phyloP scores from a whole-genome alignment of 2,888 invertebrate species.

The Harpagoxenus sublaevis region DNA sequence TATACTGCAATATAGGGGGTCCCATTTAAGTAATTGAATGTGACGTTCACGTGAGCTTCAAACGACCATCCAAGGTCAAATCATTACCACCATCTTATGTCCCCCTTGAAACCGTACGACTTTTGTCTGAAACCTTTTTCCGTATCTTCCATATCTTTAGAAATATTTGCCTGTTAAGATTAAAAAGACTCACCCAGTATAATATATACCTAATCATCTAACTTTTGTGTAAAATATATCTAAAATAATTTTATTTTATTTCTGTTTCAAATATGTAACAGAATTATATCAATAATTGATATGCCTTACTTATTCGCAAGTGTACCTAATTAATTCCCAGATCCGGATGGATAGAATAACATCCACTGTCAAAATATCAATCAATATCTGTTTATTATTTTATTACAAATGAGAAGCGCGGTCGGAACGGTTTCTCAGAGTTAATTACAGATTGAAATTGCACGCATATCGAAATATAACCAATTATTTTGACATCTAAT shows the following conservation, averaged over 20 bases:
- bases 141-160: too few species aligned
- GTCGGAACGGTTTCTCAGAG: conserved; percentile 7
- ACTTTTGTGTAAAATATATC: background rate
- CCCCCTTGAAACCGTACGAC: too few species aligned
- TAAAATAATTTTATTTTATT: conserved; percentile 13
- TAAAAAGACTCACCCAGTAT: too few species aligned
- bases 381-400: conserved; percentile 35
- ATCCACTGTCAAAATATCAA: conserved; percentile 25
- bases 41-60: too few species aligned
- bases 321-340: conserved; percentile 9
- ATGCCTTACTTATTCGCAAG: background rate
- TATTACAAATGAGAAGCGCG: conserved; percentile 16
- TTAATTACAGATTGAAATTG: conserved; percentile 46
- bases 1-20: too few species aligned
- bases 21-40: too few species aligned
- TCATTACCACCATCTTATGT: too few species aligned
- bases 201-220: background rate
- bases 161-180: too few species aligned
- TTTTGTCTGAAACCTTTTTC: too few species aligned
- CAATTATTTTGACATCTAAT: conserved; percentile 25
- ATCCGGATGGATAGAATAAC: conserved; percentile 4
- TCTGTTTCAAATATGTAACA: conserved; percentile 1
- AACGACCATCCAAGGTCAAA: too few species aligned
- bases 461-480: conserved; percentile 7
- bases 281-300: conserved; percentile 3